These are phyloP conservation scores for Betta splendens DNA, from an alignment of 2,797 vertebrate species.

Conservation along the genomic window DNA sequence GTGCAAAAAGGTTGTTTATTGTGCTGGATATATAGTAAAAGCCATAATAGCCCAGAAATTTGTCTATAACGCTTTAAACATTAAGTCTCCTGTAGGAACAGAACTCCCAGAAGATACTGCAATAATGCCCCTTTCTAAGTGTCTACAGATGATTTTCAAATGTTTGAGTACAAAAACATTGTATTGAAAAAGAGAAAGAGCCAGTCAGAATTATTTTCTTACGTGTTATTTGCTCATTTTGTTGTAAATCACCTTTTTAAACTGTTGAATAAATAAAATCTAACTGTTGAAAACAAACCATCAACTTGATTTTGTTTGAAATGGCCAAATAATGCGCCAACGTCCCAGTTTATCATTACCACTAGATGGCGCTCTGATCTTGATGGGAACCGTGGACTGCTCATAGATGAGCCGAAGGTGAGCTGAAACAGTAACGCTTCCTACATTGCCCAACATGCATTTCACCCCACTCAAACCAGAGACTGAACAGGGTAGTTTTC, in stretches of 20 bases:
- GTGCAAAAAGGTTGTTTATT: conserved; percentile 7
- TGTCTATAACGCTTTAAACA: conserved; percentile 25
- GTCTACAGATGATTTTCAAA: conserved; percentile 20
- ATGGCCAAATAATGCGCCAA: too few relatives aligned
- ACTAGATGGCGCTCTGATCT: conserved; percentile 64
- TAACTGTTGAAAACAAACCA: conserved; percentile 37
- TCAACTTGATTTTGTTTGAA: too few relatives aligned
- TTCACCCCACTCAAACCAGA: not conserved
- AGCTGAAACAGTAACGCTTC: not conserved
- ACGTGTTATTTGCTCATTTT: conserved; percentile 64
- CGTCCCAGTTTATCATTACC: conserved; percentile 29
- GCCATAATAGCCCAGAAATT: conserved; percentile 41
- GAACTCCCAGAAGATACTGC: conserved; percentile 34
- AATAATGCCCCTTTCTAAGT: conserved; percentile 17
- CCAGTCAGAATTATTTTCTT: conserved; percentile 51
- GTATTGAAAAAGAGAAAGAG: conserved; percentile 35
- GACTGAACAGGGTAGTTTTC: not conserved
- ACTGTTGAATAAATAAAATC: conserved; percentile 76
- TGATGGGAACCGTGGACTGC: not conserved
- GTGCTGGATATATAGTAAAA: conserved; percentile 39
- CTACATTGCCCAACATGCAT: not conserved
- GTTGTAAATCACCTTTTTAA: conserved; percentile 69
- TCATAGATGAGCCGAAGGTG: not conserved
- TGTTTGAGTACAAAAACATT: conserved; percentile 34
- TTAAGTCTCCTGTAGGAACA: conserved; percentile 9